Base-by-base conservation (phyloP, 2,888 invertebrate species). In the Cantharis flavilabris region DNA sequence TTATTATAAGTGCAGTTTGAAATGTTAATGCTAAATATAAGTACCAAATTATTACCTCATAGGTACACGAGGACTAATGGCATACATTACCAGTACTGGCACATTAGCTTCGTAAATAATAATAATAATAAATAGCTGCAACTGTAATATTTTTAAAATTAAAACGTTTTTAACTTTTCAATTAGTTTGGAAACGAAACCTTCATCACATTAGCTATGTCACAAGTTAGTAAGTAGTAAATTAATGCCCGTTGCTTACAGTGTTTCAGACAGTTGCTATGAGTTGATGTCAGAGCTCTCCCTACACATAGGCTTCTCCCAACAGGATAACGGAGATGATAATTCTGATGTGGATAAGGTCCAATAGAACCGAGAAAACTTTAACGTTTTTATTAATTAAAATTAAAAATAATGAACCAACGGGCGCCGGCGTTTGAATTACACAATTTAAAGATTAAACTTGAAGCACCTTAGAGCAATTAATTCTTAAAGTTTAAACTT, bases 151-250 rank as follows among this genome's bases (percentile, higher is more conserved):
- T 69, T 26, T 26, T 11, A 69, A 20, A 69, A 20, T 69, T 20
- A 70, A 67, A 70, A 18, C 20, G 23, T 70, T 65, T 9, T 23
- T 23, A 80, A 80, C 79, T 70, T 80, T 81, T 80, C 76, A 81
- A 80, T 80, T 81, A 79, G 64, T 78, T 76, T 77, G 79, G 76
- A 80, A 80, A 75, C 76, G 75, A 71, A 69, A 30, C 75, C 76
- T 80, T 81, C 80, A 76, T 79, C 75, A 78, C 80, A 80, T 80
- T 80, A 80, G 80, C 79, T 79, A 80, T 81, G 79, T 80, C 77
- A 76, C 77, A 69, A 30, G 76, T 76, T 79, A 80, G 76, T 81
- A 77, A 79, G 76, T 79, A 79, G 75, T 77, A 80, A 81, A 81
- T 79, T 80, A 80, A 79, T 72, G 78, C 79, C 72, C 70, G 78